Evolutionary conservation across 2,888 invertebrate genomes (phyloP), one percentile per base, ranked within the genome.

Genomic region (Malthinus flaveolus): DNA sequence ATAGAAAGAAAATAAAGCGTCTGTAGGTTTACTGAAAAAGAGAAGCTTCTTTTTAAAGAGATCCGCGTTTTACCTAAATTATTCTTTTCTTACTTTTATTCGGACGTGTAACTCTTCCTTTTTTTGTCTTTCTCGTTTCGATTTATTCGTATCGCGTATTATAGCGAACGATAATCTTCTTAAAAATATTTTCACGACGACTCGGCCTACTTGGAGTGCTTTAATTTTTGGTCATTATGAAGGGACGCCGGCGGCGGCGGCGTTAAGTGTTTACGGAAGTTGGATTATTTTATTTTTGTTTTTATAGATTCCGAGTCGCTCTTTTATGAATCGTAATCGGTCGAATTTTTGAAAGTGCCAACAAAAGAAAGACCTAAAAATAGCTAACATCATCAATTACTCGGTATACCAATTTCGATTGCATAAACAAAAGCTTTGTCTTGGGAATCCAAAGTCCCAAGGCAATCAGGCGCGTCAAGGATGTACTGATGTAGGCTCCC

Each of bases 381-480:
- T 62, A 62, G 64, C 60, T 62, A 59, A 60, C 64, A 58, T 63
- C 63, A 63, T 65, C 64, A 65, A 65, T 66, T 65, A 63, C 55
- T 56, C 59, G 59, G 61, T 55, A 48, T 54, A 59, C 63, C 63
- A 62, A 64, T 66, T 66, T 65, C 65, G 65, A 65, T 62, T 65
- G 64, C 62, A 66, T 65, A 66, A 66, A 66, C 66, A 66, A 64
- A 62, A 61, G 61, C 60, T 66, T 63, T 67, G 66, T 56, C 66
- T 58, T 64, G 72, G 71, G 71, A 72, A 70, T 68, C 66, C 65
- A 57, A 59, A 63, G 65, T 72, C 73, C 71, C 74, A 60, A 67
- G 73, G 72, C 72, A 74, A 73, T 73, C 73, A 70, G 67, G 63
- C 66, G 69, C 70, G 71, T 70, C 71, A 69, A 69, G 71, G 67